Conservation (phyloP, 2,797 vertebrate genomes). For the Tokudaia muenninki region DNA sequence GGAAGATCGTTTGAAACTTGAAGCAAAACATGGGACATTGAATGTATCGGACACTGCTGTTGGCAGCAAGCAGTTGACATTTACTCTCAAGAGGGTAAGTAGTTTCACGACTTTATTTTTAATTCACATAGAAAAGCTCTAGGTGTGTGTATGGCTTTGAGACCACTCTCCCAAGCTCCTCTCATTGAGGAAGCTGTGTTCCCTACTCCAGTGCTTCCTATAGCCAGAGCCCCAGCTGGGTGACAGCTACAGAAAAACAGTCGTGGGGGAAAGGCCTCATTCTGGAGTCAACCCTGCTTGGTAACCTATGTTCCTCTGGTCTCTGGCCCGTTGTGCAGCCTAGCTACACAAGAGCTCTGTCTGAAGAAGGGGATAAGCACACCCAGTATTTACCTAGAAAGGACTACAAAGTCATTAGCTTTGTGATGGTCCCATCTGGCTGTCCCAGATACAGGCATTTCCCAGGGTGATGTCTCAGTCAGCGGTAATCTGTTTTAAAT, state of each 20-base stretch:
- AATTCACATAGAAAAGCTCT: background rate
- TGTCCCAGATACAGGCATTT: accelerated
- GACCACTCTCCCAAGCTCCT: background rate
- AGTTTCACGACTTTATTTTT: background rate
- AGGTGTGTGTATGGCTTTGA: slow-evolving; percentile 56
- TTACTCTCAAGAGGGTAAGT: slow-evolving; percentile 95
- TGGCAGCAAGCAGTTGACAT: slow-evolving; percentile 98
- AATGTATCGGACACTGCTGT: slow-evolving; percentile 91
- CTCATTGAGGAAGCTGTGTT: slow-evolving; percentile 31
- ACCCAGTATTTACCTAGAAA: accelerated
- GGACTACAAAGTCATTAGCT: background rate
- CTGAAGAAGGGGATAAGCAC: background rate
- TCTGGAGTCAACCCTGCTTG: background rate
- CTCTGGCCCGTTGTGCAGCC: background rate
- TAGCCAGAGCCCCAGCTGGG: background rate
- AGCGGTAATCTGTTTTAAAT: accelerated
- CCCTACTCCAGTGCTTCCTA: slow-evolving; percentile 11
- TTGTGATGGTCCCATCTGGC: background rate
- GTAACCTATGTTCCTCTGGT: background rate
- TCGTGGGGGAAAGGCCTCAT: no score
- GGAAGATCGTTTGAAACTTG: slow-evolving; percentile 95
- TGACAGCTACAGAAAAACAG: no score
- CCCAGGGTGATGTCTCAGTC: background rate
- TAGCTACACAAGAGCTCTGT: background rate
- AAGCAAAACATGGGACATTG: slow-evolving; percentile 91